Evolutionary conservation across 2,797 vertebrate genomes (phyloP).

Genomic region (Amphiprion clarkii): DNA sequence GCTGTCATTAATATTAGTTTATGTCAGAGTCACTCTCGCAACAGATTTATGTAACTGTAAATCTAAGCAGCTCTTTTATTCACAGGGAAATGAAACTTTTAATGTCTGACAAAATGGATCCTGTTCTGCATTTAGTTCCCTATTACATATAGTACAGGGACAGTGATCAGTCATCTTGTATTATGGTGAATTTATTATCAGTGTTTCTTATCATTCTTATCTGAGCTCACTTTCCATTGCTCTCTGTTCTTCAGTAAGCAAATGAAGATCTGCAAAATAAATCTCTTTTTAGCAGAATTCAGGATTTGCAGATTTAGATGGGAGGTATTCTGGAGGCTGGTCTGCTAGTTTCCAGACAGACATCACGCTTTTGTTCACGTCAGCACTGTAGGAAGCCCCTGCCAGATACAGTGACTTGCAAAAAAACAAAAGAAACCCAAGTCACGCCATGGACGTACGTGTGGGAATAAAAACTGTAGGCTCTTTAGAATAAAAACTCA

Average conservation of each 20-base stretch:
- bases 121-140: background rate
- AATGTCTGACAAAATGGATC: background rate
- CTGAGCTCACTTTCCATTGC: slow-evolving; percentile 2
- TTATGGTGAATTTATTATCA: slow-evolving; percentile 1
- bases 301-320: background rate
- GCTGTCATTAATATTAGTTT: slow-evolving; percentile 36
- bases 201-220: background rate
- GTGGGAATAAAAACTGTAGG: background rate
- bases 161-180: background rate
- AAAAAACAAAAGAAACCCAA: slow-evolving; percentile 35
- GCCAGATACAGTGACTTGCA: slow-evolving; percentile 71
- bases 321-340: background rate
- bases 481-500: background rate
- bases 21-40: slow-evolving; percentile 27
- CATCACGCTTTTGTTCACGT: slow-evolving; percentile 35
- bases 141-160: background rate
- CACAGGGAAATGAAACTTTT: slow-evolving; percentile 3
- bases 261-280: background rate
- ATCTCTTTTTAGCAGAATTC: background rate
- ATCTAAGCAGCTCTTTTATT: background rate
- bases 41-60: background rate
- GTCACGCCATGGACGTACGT: background rate
- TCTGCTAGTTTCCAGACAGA: slow-evolving; percentile 24
- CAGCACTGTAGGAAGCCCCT: slow-evolving; percentile 16
- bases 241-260: background rate